Evolutionary conservation across 2,797 vertebrate genomes (phyloP).

Genomic region (Dromococcyx pavoninus): DNA sequence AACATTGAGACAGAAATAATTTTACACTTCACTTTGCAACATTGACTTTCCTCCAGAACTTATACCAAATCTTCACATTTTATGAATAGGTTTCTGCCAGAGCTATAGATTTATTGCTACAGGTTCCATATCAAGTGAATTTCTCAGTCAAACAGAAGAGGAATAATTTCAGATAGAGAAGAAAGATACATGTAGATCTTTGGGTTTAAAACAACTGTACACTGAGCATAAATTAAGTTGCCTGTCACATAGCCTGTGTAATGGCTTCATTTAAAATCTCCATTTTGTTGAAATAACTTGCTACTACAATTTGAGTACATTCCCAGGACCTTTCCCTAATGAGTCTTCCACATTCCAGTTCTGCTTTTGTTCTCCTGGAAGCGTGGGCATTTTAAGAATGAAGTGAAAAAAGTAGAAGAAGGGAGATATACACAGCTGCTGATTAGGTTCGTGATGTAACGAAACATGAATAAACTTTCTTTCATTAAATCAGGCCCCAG

Average conservation of each 20-base stretch:
- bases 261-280: background rate
- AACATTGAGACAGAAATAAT: slow-evolving; percentile 78
- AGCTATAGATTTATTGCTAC: slow-evolving; percentile 63
- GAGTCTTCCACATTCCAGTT: background rate
- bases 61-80: slow-evolving; percentile 51
- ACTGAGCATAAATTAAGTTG: background rate
- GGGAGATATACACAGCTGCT: background rate
- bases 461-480: background rate
- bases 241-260: background rate
- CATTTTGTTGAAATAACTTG: background rate
- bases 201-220: background rate
- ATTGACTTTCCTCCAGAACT: slow-evolving; percentile 69
- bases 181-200: background rate
- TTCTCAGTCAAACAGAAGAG: slow-evolving; percentile 51
- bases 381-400: background rate
- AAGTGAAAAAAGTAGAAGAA: background rate
- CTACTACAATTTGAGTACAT: background rate
- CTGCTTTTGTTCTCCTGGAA: background rate
- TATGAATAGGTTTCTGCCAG: slow-evolving; percentile 69
- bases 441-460: background rate
- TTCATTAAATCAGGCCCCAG: background rate
- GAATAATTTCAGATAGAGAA: slow-evolving; percentile 7
- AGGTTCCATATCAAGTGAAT: slow-evolving; percentile 64
- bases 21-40: slow-evolving; percentile 74
- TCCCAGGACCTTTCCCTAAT: background rate